Conservation (phyloP, 2,113 vertebrate species). For the Mastomys coucha region DNA sequence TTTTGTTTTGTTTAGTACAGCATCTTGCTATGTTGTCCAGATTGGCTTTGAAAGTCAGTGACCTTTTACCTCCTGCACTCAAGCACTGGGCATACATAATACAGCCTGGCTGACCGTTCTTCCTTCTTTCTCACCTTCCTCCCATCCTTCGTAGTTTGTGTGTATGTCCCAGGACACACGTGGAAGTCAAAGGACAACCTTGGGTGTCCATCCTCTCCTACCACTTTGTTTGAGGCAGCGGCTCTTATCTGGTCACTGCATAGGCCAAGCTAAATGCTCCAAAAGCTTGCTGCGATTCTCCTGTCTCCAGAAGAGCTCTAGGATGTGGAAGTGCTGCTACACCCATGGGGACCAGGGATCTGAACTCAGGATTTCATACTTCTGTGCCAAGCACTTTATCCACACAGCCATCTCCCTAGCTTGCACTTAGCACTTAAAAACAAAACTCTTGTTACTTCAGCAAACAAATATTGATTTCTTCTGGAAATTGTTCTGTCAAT, state of each 20-base stretch:
- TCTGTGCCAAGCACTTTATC: background rate
- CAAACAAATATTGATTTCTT: background rate
- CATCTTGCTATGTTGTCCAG: background rate
- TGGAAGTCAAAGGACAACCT: background rate
- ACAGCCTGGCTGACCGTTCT: too few species aligned
- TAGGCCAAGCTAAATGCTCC: background rate
- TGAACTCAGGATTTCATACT: background rate
- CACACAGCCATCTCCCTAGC: background rate
- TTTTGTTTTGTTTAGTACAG: background rate
- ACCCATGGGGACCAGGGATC: background rate
- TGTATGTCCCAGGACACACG: background rate
- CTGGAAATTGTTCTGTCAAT: background rate
- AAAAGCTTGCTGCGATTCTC: background rate
- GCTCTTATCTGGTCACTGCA: background rate
- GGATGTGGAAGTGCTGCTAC: background rate
- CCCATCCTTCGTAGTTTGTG: background rate
- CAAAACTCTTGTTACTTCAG: background rate
- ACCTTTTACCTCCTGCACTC: background rate
- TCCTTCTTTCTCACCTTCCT: background rate
- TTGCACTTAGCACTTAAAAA: background rate
- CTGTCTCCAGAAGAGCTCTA: background rate
- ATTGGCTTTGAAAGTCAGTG: background rate
- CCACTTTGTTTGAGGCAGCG: background rate
- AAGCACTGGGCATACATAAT: background rate
- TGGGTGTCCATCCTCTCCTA: background rate